phyloP scores from a whole-genome alignment of 1,140 invertebrate genomes.

The Aradophagus sp. region DNA sequence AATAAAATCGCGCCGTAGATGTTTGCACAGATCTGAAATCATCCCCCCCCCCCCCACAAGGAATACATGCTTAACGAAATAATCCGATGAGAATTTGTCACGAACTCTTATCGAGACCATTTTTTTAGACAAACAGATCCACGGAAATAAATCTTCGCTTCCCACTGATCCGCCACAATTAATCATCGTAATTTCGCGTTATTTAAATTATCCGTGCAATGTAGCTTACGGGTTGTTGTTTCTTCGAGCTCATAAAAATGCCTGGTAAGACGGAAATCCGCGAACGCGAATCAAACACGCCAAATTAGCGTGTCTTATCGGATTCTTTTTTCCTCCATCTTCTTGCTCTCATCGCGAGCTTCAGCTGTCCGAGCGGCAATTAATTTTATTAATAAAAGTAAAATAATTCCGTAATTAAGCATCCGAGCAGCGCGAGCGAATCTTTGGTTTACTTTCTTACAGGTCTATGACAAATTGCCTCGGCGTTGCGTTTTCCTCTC shows the following conservation, averaged over 20 bases:
- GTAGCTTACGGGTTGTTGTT: slow-evolving; percentile 29
- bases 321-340: slow-evolving; percentile 18
- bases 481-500: slow-evolving; percentile 3
- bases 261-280: slow-evolving; percentile 13
- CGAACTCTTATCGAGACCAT: slow-evolving; percentile 18
- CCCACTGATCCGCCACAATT: slow-evolving; percentile 38
- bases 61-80: too few species aligned
- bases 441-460: slow-evolving; percentile 36
- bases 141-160: slow-evolving; percentile 35
- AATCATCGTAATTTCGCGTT: slow-evolving; percentile 39
- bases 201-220: slow-evolving; percentile 48
- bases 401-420: slow-evolving; percentile 41
- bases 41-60: too few species aligned
- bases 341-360: background rate
- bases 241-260: slow-evolving; percentile 39
- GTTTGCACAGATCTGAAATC: too few species aligned
- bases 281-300: slow-evolving; percentile 15
- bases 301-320: slow-evolving; percentile 11
- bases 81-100: slow-evolving; percentile 20
- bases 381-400: slow-evolving; percentile 42
- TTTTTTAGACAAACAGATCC: slow-evolving; percentile 13
- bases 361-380: slow-evolving; percentile 8
- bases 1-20: too few species aligned
- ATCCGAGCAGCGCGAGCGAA: slow-evolving; percentile 11
- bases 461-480: slow-evolving; percentile 44